A percentile compares a stretch with the other conserved stretches of the same genome.
Evolutionary conservation across 2,113 vertebrate genomes (phyloP).

Genomic region (Hemicordylus capensis): DNA sequence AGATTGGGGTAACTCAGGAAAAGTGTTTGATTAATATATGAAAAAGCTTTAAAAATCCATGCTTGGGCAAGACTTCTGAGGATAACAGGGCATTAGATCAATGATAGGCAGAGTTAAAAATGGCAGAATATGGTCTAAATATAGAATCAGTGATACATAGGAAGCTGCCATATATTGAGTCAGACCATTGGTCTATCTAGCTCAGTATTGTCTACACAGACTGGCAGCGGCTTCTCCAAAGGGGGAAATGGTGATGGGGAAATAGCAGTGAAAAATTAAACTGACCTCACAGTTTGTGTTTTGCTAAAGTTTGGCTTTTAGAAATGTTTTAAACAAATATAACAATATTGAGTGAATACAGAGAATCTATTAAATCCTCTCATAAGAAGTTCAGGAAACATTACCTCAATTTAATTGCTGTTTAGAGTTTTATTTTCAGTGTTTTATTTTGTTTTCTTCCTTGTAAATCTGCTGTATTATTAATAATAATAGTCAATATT

Average conservation of each 20-base stretch:
- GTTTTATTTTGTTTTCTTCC: slow-evolving; percentile 3
- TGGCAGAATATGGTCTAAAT: neutral
- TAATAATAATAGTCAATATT: neutral
- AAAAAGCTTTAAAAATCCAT: neutral
- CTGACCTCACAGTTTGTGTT: slow-evolving; percentile 6
- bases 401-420: neutral
- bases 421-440: neutral
- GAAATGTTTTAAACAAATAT: neutral
- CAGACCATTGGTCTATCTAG: too few species aligned
- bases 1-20: neutral
- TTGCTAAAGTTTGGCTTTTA: neutral
- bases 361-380: neutral
- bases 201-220: too few species aligned
- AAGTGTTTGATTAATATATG: neutral
- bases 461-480: neutral
- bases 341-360: neutral
- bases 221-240: too few species aligned
- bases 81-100: neutral
- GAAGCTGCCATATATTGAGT: too few species aligned
- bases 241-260: neutral
- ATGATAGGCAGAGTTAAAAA: neutral
- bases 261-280: slow-evolving; percentile 16
- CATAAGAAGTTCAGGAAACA: neutral
- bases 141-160: neutral
- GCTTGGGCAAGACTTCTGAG: neutral